phyloP scores from a whole-genome alignment of 2,888 invertebrate species.

The Lucinisca nassula region DNA sequence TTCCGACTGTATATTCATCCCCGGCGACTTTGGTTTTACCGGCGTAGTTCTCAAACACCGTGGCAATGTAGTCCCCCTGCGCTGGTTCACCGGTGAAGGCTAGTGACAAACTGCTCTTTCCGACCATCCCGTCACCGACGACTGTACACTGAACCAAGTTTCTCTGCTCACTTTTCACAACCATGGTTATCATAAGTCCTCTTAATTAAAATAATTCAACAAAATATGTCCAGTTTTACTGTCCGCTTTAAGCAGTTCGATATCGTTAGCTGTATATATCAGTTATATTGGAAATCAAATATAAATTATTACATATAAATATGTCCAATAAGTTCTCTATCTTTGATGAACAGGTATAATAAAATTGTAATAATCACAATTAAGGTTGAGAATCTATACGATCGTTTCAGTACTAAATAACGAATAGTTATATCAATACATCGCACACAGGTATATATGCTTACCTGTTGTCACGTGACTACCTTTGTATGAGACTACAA shows the following conservation, averaged over 20 bases:
- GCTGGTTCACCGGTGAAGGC: slow-evolving; percentile 63
- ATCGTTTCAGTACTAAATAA: not conserved
- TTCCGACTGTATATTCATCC: slow-evolving; percentile 79
- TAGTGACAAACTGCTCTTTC: slow-evolving; percentile 79
- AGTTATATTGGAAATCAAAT: too few species aligned
- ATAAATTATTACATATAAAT: not conserved
- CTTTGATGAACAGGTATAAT: not conserved
- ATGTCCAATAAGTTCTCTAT: not conserved
- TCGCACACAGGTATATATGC: slow-evolving; percentile 8
- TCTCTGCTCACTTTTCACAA: slow-evolving; percentile 54
- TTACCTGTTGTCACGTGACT: slow-evolving; percentile 1
- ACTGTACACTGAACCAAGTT: slow-evolving; percentile 77
- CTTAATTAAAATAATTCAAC: not conserved
- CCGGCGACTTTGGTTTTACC: slow-evolving; percentile 74
- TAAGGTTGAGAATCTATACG: not conserved
- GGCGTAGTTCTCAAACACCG: slow-evolving; percentile 80
- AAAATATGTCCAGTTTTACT: not conserved
- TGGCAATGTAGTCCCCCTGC: slow-evolving; percentile 72
- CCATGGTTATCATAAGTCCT: slow-evolving; percentile 42
- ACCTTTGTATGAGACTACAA: not conserved
- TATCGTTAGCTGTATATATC: too few species aligned
- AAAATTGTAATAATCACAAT: not conserved
- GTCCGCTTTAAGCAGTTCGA: too few species aligned
- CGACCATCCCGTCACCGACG: slow-evolving; percentile 82
- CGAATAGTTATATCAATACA: not conserved